Evolutionary conservation across 2,888 invertebrate genomes (phyloP).

Genomic region (Harpagoxenus sublaevis): DNA sequence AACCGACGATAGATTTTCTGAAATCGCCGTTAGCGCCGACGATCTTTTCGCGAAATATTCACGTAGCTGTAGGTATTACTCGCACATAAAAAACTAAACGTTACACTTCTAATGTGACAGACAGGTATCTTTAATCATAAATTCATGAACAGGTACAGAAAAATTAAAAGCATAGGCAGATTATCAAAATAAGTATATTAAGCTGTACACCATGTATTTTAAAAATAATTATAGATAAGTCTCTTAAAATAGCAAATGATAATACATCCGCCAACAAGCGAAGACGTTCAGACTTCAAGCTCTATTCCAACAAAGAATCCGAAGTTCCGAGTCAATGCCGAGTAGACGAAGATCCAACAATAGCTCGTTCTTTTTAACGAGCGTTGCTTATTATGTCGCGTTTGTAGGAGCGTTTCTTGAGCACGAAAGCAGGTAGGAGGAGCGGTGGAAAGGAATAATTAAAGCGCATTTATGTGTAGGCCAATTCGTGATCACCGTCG

Average conservation of each 20-base stretch:
- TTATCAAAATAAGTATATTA: neutral
- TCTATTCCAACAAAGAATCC: conserved; percentile 38
- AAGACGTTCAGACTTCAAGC: neutral
- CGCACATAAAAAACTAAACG: neutral
- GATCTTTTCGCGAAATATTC: conserved; percentile 28
- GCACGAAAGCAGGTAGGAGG: conserved; percentile 45
- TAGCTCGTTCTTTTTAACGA: conserved; percentile 55
- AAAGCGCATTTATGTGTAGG: conserved; percentile 83
- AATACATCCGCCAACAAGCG: neutral
- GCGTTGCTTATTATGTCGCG: conserved; percentile 56
- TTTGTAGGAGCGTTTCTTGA: conserved; percentile 52
- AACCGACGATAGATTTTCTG: conserved; percentile 48
- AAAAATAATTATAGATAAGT: conserved; percentile 1
- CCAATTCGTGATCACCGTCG: conserved; percentile 83
- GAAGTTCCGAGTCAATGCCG: conserved; percentile 38
- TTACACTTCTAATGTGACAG: neutral
- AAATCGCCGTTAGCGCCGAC: conserved; percentile 37
- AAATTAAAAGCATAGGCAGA: neutral
- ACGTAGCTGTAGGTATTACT: neutral
- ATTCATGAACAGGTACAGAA: neutral
- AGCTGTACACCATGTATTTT: neutral
- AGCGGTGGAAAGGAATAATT: conserved; percentile 78
- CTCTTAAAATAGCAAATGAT: neutral
- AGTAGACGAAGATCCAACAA: conserved; percentile 48
- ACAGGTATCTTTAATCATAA: neutral